These are phyloP conservation scores for Motacilla tschutschensis DNA, from an alignment of 2,113 vertebrate species.

Conservation along the genomic window DNA sequence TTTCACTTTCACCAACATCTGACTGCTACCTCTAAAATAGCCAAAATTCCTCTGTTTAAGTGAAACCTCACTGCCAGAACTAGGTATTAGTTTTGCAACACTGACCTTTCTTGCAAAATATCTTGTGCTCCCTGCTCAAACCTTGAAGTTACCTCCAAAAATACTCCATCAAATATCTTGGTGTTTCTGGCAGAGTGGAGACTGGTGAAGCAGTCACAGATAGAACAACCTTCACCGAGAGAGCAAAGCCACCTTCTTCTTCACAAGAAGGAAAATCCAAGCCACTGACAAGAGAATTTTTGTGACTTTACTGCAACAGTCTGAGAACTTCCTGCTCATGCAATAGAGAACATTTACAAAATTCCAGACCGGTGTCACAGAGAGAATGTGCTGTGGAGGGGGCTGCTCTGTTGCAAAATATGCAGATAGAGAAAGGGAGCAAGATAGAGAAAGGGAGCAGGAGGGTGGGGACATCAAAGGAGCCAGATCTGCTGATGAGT, in stretches of 20 bases:
- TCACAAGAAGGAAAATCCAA: neutral
- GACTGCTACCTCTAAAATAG: neutral
- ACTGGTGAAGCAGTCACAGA: neutral
- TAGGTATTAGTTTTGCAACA: neutral
- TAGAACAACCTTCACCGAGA: neutral
- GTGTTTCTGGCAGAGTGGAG: neutral
- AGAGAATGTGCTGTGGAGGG: neutral
- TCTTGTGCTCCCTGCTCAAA: neutral
- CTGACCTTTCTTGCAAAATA: constrained; percentile 13
- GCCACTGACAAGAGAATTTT: neutral
- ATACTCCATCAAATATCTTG: neutral
- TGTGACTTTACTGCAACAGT: neutral
- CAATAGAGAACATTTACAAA: neutral
- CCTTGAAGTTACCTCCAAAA: neutral
- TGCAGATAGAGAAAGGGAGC: constrained; percentile 10
- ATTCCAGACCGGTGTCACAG: neutral
- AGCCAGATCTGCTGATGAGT: neutral
- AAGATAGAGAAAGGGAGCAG: neutral
- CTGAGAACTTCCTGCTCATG: neutral
- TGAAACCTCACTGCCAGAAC: neutral
- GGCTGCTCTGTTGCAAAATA: constrained; percentile 15
- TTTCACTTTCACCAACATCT: neutral
- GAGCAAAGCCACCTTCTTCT: neutral
- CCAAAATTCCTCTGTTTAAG: constrained; percentile 1
- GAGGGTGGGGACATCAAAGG: neutral